Conservation (phyloP, 2,888 invertebrate species). For the Erebia epiphron region DNA sequence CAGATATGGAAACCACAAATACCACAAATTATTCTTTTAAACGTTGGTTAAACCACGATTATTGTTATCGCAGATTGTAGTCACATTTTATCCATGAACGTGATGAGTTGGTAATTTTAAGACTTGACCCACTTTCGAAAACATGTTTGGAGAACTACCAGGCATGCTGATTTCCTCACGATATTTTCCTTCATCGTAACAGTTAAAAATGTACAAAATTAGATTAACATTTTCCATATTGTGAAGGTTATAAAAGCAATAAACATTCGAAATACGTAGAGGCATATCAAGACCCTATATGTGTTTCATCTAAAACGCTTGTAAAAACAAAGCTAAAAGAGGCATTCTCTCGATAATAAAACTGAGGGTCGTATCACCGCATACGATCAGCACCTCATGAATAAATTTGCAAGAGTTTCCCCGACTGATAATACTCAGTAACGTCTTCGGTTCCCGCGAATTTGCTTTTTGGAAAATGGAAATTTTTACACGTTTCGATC, state of each 20-base stretch:
- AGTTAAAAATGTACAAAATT: no score
- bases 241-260: background rate
- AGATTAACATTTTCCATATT: no score
- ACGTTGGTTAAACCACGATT: no score
- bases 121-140: no score
- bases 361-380: conserved; percentile 49
- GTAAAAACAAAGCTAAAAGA: conserved; percentile 30
- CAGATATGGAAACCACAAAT: no score
- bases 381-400: conserved; percentile 56
- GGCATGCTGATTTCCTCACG: no score
- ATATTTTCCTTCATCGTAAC: no score
- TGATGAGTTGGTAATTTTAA: no score
- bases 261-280: conserved; percentile 5
- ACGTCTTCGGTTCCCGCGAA: conserved; percentile 35
- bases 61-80: no score
- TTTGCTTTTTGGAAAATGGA: conserved; percentile 21
- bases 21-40: no score
- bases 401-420: conserved; percentile 54
- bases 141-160: no score
- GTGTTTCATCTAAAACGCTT: conserved; percentile 25
- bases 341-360: conserved; percentile 49
- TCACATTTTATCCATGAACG: no score
- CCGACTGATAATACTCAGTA: conserved; percentile 42
- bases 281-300: conserved; percentile 21
- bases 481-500: background rate